A percentile compares a stretch with the other conserved stretches of the same genome.
These are phyloP conservation scores for Stomatorhinus walkeri DNA, from an alignment of 2,797 vertebrate genomes.

Conservation along the genomic window DNA sequence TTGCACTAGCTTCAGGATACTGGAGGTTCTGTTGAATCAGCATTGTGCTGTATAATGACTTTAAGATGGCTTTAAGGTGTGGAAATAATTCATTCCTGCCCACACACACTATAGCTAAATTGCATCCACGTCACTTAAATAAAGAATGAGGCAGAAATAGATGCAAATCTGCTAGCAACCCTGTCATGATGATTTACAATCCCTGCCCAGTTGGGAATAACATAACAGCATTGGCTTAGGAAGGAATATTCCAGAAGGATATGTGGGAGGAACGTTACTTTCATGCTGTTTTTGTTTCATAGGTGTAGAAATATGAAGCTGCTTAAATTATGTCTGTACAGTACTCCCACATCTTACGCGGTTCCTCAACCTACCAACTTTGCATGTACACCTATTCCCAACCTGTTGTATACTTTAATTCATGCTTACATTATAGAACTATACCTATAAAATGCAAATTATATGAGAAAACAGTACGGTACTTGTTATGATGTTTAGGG, in stretches of 20 bases:
- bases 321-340: not conserved
- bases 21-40: slow-evolving; percentile 7
- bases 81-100: not conserved
- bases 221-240: not conserved
- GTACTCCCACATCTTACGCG: not conserved
- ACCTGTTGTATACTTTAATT: not conserved
- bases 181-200: not conserved
- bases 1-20: slow-evolving; percentile 16
- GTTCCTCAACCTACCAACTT: not conserved
- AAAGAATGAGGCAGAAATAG: not conserved
- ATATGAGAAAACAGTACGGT: not conserved
- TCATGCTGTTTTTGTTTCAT: not conserved
- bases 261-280: not conserved
- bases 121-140: not conserved
- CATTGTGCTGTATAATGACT: slow-evolving; percentile 19
- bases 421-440: not conserved
- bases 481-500: not conserved
- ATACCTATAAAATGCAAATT: not conserved
- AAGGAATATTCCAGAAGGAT: not conserved
- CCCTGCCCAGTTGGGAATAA: not conserved
- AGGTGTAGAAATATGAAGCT: not conserved
- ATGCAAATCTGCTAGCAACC: slow-evolving; percentile 9
- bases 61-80: not conserved
- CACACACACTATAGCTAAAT: not conserved
- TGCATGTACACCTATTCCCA: not conserved